Percentiles rank a stretch among this genome's conserved stretches.
Conservation (phyloP, 2,797 vertebrate genomes). For the Eidolon dupreanum region DNA sequence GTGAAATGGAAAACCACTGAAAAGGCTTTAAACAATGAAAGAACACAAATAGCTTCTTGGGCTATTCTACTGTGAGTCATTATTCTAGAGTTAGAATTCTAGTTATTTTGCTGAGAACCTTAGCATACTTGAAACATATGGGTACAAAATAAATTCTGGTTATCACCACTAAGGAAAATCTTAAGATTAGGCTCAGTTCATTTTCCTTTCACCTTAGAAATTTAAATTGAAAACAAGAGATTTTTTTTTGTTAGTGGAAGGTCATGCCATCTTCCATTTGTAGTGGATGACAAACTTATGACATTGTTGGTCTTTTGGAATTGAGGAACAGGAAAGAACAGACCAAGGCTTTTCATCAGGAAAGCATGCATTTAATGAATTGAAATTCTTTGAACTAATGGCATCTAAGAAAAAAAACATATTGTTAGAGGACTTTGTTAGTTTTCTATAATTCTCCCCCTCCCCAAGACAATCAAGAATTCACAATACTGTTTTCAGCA, state of each 20-base stretch:
- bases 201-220: background rate
- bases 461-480: conserved; percentile 39
- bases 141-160: conserved; percentile 28
- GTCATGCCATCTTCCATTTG: background rate
- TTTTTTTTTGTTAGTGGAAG: background rate
- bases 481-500: conserved; percentile 53
- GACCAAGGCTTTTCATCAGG: conserved; percentile 29
- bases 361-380: conserved; percentile 36
- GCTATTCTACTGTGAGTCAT: background rate
- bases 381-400: conserved; percentile 55
- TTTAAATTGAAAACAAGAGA: conserved; percentile 8
- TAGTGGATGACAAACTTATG: background rate
- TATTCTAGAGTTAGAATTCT: background rate
- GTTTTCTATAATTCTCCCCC: background rate
- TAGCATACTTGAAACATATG: background rate
- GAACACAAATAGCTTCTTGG: background rate
- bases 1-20: background rate
- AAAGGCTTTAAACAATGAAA: background rate
- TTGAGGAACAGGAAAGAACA: background rate
- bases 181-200: conserved; percentile 2
- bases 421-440: background rate
- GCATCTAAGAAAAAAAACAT: background rate
- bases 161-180: background rate
- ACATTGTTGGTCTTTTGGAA: background rate
- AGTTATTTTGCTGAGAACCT: conserved; percentile 8